Evolutionary conservation across 2,797 vertebrate species (phyloP).

Genomic region (Coregonus sp.): DNA sequence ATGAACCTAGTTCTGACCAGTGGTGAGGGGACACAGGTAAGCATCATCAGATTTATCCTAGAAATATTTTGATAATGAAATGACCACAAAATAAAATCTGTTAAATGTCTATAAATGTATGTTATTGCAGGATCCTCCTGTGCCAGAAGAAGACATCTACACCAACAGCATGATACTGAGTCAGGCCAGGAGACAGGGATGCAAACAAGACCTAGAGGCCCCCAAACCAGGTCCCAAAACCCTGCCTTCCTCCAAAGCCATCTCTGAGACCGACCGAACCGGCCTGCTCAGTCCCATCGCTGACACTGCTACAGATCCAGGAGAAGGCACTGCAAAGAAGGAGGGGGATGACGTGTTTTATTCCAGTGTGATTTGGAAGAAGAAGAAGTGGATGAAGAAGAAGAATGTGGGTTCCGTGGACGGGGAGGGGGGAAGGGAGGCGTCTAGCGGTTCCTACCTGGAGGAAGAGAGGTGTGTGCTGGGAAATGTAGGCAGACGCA

Average conservation of each 20-base stretch:
- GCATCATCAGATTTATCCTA: too few species aligned
- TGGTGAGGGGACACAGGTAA: slow-evolving; percentile 37
- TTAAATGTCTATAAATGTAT: too few species aligned
- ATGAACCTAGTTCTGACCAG: not conserved
- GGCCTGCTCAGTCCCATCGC: not conserved
- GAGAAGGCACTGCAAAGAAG: not conserved
- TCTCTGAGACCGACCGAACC: not conserved
- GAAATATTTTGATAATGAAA: too few species aligned
- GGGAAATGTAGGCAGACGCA: slow-evolving; percentile 8
- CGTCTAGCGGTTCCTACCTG: slow-evolving; percentile 4
- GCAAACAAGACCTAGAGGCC: not conserved
- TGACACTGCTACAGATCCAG: not conserved
- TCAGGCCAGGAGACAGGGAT: not conserved
- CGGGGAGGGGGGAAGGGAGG: not conserved
- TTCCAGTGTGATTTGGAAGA: slow-evolving; percentile 7
- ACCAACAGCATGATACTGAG: not conserved
- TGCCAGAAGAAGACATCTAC: slow-evolving; percentile 24
- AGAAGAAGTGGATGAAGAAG: slow-evolving; percentile 14
- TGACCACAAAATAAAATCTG: too few species aligned
- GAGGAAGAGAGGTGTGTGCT: not conserved
- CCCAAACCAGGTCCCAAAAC: not conserved
- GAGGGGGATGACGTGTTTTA: slow-evolving; percentile 18
- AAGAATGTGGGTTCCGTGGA: not conserved
- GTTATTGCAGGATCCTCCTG: slow-evolving; percentile 22
- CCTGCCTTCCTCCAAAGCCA: not conserved